Conservation (phyloP, 2,888 invertebrate species). For the Mimachlamys varia region DNA sequence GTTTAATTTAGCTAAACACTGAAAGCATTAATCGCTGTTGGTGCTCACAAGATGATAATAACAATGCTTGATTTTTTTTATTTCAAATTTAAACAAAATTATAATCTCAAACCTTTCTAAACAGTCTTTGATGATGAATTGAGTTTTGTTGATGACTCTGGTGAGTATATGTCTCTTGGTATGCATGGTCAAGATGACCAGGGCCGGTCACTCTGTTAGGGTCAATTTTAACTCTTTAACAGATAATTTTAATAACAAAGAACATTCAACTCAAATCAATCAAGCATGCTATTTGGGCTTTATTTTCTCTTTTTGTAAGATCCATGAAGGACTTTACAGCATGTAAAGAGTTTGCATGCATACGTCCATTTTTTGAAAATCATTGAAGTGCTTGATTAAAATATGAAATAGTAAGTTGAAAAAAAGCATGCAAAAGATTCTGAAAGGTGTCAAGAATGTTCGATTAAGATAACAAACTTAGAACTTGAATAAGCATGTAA, state of each 20-base stretch:
- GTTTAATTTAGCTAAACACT: neutral
- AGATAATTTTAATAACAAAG: neutral
- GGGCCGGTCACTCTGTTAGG: slow-evolving; percentile 5
- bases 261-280: neutral
- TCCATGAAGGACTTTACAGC: neutral
- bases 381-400: neutral
- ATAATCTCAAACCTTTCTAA: slow-evolving; percentile 25
- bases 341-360: slow-evolving; percentile 11
- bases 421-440: neutral
- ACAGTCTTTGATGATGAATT: slow-evolving; percentile 31
- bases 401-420: neutral
- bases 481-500: neutral
- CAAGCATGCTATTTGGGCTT: neutral
- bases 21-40: neutral
- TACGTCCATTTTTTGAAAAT: neutral
- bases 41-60: neutral
- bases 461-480: neutral
- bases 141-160: slow-evolving; percentile 20
- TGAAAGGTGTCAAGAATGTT: neutral
- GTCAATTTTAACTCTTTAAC: neutral
- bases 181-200: slow-evolving; percentile 31
- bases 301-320: neutral
- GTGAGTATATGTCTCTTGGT: slow-evolving; percentile 25
- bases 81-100: neutral
- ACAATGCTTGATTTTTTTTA: slow-evolving; percentile 30